These are phyloP conservation scores for Scaptomyza graminum DNA, from an alignment of 1,140 invertebrate species.

Conservation along the genomic window DNA sequence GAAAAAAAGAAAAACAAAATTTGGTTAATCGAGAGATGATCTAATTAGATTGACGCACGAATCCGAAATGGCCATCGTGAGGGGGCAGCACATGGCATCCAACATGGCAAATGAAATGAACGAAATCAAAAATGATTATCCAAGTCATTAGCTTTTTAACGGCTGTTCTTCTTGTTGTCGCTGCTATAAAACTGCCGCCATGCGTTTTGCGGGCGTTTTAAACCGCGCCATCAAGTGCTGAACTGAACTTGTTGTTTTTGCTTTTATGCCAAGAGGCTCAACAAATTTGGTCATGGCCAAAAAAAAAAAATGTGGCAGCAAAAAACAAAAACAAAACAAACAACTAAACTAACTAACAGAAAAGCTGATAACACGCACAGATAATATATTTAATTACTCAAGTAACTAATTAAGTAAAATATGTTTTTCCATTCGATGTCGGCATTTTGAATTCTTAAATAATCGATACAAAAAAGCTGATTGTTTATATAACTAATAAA, in stretches of 20 bases:
- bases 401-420: no score
- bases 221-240: constrained; percentile 54
- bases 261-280: constrained; percentile 29
- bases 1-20: constrained; percentile 37
- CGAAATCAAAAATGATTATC: constrained; percentile 71
- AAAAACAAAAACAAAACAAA: constrained; percentile 5
- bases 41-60: constrained; percentile 82
- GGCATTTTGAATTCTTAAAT: no score
- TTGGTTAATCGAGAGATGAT: constrained; percentile 75
- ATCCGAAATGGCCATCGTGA: constrained; percentile 46
- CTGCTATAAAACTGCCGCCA: background rate
- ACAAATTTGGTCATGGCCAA: constrained; percentile 69
- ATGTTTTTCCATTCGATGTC: no score
- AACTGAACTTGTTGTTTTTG: no score
- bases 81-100: background rate
- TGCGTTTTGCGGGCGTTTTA: constrained; percentile 19
- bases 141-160: constrained; percentile 75
- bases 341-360: constrained; percentile 16
- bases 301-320: constrained; percentile 34
- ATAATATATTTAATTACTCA: no score
- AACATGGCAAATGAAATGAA: constrained; percentile 58
- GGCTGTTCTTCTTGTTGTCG: constrained; percentile 7
- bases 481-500: no score
- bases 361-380: background rate
- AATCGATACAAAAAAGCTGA: no score